Conservation (phyloP, 2,797 vertebrate genomes). For the Bradypus variegatus region DNA sequence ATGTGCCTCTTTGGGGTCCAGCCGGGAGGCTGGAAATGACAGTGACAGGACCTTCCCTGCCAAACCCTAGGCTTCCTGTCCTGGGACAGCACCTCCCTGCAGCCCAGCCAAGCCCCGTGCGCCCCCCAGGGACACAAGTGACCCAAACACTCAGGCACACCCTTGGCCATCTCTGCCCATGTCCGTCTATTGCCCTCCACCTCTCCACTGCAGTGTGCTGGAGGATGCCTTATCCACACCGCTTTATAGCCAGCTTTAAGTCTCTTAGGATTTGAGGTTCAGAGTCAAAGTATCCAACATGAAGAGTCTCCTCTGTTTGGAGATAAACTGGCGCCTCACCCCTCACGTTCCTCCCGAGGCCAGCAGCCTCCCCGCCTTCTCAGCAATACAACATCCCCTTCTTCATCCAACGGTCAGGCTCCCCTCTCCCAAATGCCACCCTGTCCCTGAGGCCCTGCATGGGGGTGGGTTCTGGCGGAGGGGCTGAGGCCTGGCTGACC, state of each 20-base stretch:
- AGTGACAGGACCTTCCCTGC: too few relatives aligned
- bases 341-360: too few relatives aligned
- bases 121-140: background rate
- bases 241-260: conserved; percentile 58
- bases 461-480: background rate
- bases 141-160: background rate
- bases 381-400: too few relatives aligned
- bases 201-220: conserved; percentile 30
- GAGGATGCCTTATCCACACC: conserved; percentile 13
- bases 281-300: conserved; percentile 54
- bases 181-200: accelerated
- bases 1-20: too few relatives aligned
- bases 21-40: too few relatives aligned
- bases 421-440: background rate
- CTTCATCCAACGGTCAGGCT: background rate
- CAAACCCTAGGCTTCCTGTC: background rate
- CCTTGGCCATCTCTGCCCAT: background rate
- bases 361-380: too few relatives aligned
- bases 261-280: conserved; percentile 56
- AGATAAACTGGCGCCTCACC: too few relatives aligned
- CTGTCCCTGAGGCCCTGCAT: background rate
- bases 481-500: background rate
- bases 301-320: background rate
- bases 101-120: background rate
- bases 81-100: background rate